Base-by-base conservation (phyloP, 2,888 invertebrate genomes). In the Agelastica alni region DNA sequence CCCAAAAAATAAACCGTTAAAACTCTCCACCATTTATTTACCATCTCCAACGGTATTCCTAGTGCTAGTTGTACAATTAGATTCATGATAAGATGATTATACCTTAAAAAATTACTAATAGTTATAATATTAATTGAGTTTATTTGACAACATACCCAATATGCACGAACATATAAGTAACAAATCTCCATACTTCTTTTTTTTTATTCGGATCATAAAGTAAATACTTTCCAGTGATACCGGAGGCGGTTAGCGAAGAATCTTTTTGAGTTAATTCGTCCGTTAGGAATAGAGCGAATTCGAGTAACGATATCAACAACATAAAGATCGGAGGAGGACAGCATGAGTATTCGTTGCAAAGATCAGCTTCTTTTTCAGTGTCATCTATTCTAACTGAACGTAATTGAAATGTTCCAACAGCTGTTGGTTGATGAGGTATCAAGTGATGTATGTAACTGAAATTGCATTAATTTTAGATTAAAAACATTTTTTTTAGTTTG, bases 91-190 rank as follows among this genome's bases (percentile, higher is more conserved):
- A 98, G 80, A 75, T 99, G 98, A 70, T 91, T 85, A 37, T 87
- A 84, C 39, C 93, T 93, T 80, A 28, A 70, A 66, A 48, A 49
- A 41, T 6, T 12, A 10, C 1, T 9, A 44, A 30, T 20, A 5
- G 31, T 22, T 17, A 6, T 2, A 34, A 9, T 16, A 43, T 18
- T 9, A 28, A 6, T 14, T 9, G 4, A 43, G 4, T 22, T 42
- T 14, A 18, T 49, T 41, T 7, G n/a, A n/a, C 12, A 18, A 59
- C 63, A 58, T 75, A 91, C 89, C 95, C 94, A 58, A 93, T 89
- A 77, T 97, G 97, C 16, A 97, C 93, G 73, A 97, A 88, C 94
- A 96, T 96, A 73, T 98, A 99, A 1, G 93, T 90, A 44, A 96
- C 70, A 74, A 88, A 97, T 67, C 98, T 81, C 98, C 98, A 98